These are phyloP conservation scores for Trissolcus basalis DNA, from an alignment of 1,140 invertebrate genomes.

Conservation along the genomic window DNA sequence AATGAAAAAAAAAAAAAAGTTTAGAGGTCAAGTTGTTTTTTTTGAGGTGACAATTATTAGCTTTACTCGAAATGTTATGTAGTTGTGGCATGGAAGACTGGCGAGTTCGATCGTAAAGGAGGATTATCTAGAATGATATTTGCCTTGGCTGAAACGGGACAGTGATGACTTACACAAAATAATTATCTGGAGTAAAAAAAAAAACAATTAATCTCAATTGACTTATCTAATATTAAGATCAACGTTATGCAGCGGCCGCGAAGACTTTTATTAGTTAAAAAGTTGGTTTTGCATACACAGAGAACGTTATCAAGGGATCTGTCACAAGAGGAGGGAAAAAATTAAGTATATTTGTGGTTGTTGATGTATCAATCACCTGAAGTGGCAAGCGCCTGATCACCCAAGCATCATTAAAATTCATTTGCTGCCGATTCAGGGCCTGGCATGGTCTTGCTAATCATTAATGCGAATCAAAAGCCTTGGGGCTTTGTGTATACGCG, in stretches of 20 bases:
- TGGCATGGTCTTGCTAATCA: conserved; percentile 59
- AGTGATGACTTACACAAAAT: conserved; percentile 26
- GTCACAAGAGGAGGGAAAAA: conserved; percentile 34
- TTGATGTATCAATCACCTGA: conserved; percentile 62
- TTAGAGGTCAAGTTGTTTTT: no score
- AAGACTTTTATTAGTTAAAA: conserved; percentile 34
- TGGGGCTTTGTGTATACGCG: conserved; percentile 50
- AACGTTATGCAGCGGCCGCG: conserved; percentile 18
- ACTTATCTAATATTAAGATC: conserved; percentile 52
- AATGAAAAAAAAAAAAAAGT: no score
- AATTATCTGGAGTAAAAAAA: conserved; percentile 35
- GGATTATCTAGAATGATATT: neutral
- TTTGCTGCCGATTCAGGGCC: conserved; percentile 63
- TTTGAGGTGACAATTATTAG: no score
- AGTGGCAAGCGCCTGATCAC: conserved; percentile 60
- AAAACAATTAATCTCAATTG: conserved; percentile 55
- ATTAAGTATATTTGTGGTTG: conserved; percentile 28
- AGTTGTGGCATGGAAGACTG: neutral
- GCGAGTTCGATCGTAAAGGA: neutral
- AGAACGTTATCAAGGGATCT: conserved; percentile 17
- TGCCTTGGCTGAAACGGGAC: no score
- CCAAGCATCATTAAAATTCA: conserved; percentile 64
- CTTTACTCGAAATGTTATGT: no score
- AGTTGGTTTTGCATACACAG: conserved; percentile 13
- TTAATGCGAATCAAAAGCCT: conserved; percentile 62